Evolutionary conservation across 2,888 invertebrate genomes (phyloP), one percentile per base, ranked within the genome.

Genomic region (Mesorhabditis sp.): DNA sequence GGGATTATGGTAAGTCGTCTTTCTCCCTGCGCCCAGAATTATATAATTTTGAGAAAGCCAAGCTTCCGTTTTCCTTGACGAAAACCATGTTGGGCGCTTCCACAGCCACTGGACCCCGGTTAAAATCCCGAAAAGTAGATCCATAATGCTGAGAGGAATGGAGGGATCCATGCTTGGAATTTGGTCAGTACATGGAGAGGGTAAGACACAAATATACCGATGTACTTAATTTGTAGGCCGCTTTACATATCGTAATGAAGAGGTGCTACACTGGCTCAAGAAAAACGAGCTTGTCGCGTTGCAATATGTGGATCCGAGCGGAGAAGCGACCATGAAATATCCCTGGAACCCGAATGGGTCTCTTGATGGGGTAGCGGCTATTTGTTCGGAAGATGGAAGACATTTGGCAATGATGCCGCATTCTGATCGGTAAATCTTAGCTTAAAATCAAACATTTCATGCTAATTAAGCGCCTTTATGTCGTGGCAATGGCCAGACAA

Each of bases 351-450:
- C 97, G 0, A 95, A 95, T 86, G 94, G 95, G 72, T 76, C 75
- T 66, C 67, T 87, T 89, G 91, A 89, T 80, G 95, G 94, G 42
- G 90, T 95, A 74, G 96, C 96, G 43, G 95, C 92, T 13, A 87
- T 97, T 69, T 92, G 94, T 80, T 96, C 96, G 0, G 84, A 87
- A 1, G 92, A 96, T 88, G 97, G 96, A 0, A 90, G 96, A 4
- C 96, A 97, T 87, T 89, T 96, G 80, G 97, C 95, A 0, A 90
- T 97, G 90, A 98, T 98, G 97, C 97, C 97, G 4, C 97, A 98
- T 89, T 96, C 97, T 0, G 97, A 98, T 88, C 90, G 76, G 68
- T 68, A 41, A 50, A n/a, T 50, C 13, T 69, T 45, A n/a, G 41
- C n/a, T n/a, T 13, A 58, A 58, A 10, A 15, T 63, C n/a, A 63